Evolutionary conservation across 2,113 vertebrate genomes (phyloP), one percentile per base, ranked within the genome.

Genomic region (Crotophaga sulcirostris): DNA sequence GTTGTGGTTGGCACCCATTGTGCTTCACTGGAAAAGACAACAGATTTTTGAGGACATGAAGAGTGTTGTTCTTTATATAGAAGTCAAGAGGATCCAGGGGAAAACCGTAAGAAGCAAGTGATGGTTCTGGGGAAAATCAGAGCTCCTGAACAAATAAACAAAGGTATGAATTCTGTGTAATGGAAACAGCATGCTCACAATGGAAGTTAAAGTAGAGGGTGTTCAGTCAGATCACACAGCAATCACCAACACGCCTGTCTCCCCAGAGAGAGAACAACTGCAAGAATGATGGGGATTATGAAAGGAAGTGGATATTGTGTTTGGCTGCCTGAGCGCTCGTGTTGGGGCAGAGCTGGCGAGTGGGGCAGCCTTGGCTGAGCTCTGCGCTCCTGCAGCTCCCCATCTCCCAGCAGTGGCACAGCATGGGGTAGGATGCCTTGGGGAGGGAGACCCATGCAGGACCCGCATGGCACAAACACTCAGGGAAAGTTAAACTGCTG

Each of bases 371-470:
- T 13, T 4, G 2, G 34, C 42, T 0, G 3, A 44, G 31, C 33
- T 45, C n/a, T 5, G 40, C 1, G 29, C 44, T 31, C 44, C 59
- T 10, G 1, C 9, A 2, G 15, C 15, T 55, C 38, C 62, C 40
- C 40, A 33, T 6, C 15, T 3, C 40, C 64, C 28, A 9, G 25
- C 72, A 13, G 28, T 11, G 2, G 31, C 40, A 31, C 2, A 2
- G 11, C 29, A 2, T 2, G 31, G 34, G 19, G 9, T 9, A 40
- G 19, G 47, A 6, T 15, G 42, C 34, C 34, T 28, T 0, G 4
- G 28, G 20, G 28, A 47, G 54, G 42, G 28, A 68, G 18, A 26
- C 0, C 21, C 29, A 18, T 28, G 31, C 21, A 11, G 36, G 70
- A 67, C 17, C 33, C 20, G 28, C 59, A 7, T 0, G 3, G 20